phyloP scores from a whole-genome alignment of 2,888 invertebrate genomes.

The Pollenia labialis region DNA sequence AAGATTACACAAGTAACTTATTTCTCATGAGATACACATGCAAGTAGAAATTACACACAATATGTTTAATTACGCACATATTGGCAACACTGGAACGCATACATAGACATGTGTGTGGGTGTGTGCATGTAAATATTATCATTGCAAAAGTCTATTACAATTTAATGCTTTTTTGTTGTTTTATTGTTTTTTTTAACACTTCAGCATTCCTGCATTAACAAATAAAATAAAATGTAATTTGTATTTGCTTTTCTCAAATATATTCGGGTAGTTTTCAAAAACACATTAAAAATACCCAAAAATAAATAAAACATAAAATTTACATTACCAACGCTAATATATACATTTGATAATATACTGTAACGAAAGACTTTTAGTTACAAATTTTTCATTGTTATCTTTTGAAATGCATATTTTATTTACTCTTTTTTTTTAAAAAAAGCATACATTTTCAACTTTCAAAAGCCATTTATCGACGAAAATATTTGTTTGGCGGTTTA shows the following conservation, averaged over 20 bases:
- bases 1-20: too few species aligned
- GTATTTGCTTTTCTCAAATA: conserved; percentile 33
- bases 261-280: neutral
- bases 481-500: too few species aligned
- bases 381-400: conserved; percentile 17
- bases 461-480: neutral
- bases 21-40: too few species aligned
- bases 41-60: too few species aligned
- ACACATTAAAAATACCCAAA: neutral
- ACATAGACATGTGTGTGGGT: neutral
- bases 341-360: neutral
- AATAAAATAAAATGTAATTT: conserved; percentile 44
- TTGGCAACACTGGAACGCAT: too few species aligned
- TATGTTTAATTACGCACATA: too few species aligned
- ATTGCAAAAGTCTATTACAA: conserved; percentile 9
- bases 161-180: conserved; percentile 21
- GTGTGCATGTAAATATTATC: neutral
- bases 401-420: conserved; percentile 34
- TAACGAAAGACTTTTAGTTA: too few species aligned
- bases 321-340: conserved; percentile 24
- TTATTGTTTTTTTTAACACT: conserved; percentile 49
- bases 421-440: neutral
- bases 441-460: conserved; percentile 28
- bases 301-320: conserved; percentile 31
- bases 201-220: conserved; percentile 52